phyloP scores from a whole-genome alignment of 1,140 invertebrate genomes.

The Arctopsyche grandis region DNA sequence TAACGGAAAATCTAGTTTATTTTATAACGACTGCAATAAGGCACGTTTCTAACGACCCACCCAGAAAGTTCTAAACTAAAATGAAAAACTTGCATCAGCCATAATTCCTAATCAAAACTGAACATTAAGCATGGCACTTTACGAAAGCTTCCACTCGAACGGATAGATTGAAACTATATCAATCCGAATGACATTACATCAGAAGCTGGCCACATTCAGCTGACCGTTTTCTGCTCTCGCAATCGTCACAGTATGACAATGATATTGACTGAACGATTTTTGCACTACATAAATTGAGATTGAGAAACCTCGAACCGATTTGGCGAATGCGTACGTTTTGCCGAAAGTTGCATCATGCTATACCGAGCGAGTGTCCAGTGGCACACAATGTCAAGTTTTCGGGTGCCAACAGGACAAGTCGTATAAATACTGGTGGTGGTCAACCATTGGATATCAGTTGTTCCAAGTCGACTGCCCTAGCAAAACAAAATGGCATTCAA shows the following conservation, averaged over 20 bases:
- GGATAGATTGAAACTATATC: too few species aligned
- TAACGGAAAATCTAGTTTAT: too few species aligned
- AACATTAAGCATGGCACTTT: too few species aligned
- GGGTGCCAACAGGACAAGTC: not conserved
- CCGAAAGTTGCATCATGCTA: not conserved
- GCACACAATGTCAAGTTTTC: not conserved
- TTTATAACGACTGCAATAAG: too few species aligned
- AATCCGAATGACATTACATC: not conserved
- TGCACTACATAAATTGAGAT: constrained; percentile 1
- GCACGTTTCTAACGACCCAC: too few species aligned
- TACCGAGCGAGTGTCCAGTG: not conserved
- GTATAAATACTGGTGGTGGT: not conserved
- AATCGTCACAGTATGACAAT: not conserved
- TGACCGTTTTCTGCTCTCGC: not conserved
- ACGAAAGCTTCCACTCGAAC: too few species aligned
- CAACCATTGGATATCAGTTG: not conserved
- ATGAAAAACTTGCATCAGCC: too few species aligned
- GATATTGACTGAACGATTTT: not conserved
- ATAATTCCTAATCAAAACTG: too few species aligned
- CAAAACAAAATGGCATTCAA: not conserved
- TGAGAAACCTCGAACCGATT: not conserved
- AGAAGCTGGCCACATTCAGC: not conserved
- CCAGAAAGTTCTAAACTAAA: too few species aligned
- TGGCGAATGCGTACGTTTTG: not conserved
- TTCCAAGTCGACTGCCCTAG: not conserved